Evolutionary conservation across 2,797 vertebrate genomes (phyloP), one percentile per base, ranked within the genome.

Genomic region (Sus cebifrons): DNA sequence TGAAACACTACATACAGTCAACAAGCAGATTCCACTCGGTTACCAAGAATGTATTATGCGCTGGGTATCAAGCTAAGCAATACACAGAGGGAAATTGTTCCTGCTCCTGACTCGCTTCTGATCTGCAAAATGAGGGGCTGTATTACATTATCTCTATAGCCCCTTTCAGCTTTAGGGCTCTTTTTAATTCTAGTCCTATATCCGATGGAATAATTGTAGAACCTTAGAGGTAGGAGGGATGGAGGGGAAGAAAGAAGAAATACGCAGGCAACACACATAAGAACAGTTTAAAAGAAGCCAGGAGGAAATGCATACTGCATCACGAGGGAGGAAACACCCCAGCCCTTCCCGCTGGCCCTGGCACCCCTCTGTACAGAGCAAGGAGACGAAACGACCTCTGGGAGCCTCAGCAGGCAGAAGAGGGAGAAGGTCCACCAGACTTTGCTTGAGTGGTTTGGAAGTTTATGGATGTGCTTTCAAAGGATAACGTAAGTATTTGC

Each of bases 391-490:
- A 20, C 44, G 20, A 65, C 40, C 40, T 68, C 7, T 6, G 29
- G n/a, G 74, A 73, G 20, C 77, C 7, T 27, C 0, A 0, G 65
- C 15, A 4, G 0, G 4, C 20, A 14, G 65, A 40, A 65, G 65
- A 17, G 23, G 60, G 10, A 71, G 23, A 10, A n/a, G 54, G 20
- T 14, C 68, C 64, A 9, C 18, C 75, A 67, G 56, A 62, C 49
- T 68, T n/a, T 17, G 65, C 21, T 68, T 8, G 13, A 83, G 56
- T 18, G 21, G 3, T 40, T 94, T 58, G 77, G 36, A 82, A 94
- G 68, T 56, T 54, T 87, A 62, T 67, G 58, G 16, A 40, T 92
- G 52, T 82, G 65, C n/a, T 93, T 90, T 90, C 65, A 93, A 94
- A 70, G 36, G 32, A 65, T 89, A 88, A 97, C 54, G 3, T 62